phyloP scores from a whole-genome alignment of 1,140 invertebrate species.

The Bathynomus jamesi region DNA sequence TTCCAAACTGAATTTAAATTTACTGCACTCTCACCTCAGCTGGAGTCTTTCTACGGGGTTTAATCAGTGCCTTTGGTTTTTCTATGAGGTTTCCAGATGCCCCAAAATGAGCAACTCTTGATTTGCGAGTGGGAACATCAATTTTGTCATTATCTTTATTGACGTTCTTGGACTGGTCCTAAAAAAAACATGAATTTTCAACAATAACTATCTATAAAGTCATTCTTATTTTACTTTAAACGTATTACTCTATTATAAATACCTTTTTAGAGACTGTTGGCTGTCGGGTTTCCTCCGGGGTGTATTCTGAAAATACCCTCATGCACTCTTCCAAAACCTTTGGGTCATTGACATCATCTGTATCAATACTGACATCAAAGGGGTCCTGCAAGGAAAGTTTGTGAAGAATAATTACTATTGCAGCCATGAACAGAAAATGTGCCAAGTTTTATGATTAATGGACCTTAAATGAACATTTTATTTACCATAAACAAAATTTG shows the following conservation, averaged over 20 bases:
- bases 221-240: too few relatives aligned
- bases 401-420: too few relatives aligned
- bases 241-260: too few relatives aligned
- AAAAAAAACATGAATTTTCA: too few relatives aligned
- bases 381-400: neutral
- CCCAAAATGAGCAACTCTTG: conserved; percentile 20
- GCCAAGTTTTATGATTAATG: too few relatives aligned
- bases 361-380: conserved; percentile 2
- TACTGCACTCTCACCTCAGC: conserved; percentile 13
- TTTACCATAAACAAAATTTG: too few relatives aligned
- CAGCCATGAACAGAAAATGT: too few relatives aligned
- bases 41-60: conserved; percentile 9
- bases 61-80: neutral
- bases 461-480: too few relatives aligned
- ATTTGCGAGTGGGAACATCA: conserved; percentile 8
- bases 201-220: too few relatives aligned
- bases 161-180: neutral
- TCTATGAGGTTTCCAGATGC: conserved; percentile 15
- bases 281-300: neutral
- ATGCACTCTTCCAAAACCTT: conserved; percentile 62
- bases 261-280: conserved; percentile 13
- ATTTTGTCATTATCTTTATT: conserved; percentile 1
- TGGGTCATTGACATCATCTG: conserved; percentile 47
- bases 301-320: conserved; percentile 59
- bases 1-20: too few relatives aligned